phyloP scores from a whole-genome alignment of 2,888 invertebrate species.

The Yponomeuta malinellus region DNA sequence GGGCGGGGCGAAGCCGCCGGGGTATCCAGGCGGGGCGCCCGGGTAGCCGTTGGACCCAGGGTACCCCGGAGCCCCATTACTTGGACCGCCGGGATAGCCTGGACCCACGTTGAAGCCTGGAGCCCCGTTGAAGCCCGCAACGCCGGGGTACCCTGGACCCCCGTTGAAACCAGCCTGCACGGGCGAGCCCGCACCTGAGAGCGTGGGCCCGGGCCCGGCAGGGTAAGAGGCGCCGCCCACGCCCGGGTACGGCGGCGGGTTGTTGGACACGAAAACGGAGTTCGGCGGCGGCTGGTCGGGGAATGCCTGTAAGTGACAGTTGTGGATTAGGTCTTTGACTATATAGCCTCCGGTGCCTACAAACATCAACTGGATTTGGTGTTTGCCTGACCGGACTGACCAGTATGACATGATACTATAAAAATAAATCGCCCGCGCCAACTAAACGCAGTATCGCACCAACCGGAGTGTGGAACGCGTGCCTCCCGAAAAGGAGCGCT shows the following conservation, averaged over 20 bases:
- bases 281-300: constrained; percentile 84
- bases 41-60: constrained; percentile 1
- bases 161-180: constrained; percentile 33
- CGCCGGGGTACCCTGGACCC: constrained; percentile 93
- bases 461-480: too few species aligned
- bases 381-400: too few species aligned
- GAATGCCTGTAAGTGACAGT: constrained; percentile 67
- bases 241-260: constrained; percentile 96
- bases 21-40: not conserved
- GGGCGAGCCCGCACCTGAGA: constrained; percentile 31
- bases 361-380: too few species aligned
- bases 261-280: constrained; percentile 91
- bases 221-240: constrained; percentile 67
- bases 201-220: constrained; percentile 42
- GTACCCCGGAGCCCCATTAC: constrained; percentile 31
- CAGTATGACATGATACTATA: too few species aligned
- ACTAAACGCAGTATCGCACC: too few species aligned
- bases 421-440: too few species aligned
- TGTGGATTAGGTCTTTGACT: not conserved
- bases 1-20: not conserved
- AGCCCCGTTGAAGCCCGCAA: constrained; percentile 46
- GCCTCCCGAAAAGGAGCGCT: too few species aligned
- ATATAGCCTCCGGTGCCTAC: too few species aligned
- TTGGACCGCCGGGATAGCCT: constrained; percentile 37
- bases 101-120: constrained; percentile 32